Evolutionary conservation across 2,888 invertebrate species (phyloP), one percentile per base, ranked within the genome.

Genomic region (Unio delphinus): DNA sequence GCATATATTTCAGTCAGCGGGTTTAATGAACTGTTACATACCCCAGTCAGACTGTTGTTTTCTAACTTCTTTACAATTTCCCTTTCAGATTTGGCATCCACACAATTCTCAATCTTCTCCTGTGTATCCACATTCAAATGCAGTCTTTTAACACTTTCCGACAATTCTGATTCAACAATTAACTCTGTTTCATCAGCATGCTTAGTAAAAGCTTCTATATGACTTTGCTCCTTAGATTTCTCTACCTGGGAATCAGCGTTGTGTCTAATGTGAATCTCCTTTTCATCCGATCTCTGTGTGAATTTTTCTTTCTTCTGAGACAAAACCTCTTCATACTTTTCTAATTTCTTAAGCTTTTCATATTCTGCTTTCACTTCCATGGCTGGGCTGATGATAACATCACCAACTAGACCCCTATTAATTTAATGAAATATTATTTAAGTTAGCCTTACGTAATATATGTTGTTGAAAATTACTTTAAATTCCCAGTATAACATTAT

Each of bases 401-500:
- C 83, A 61, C 79, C 79, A n/a, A 84, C 86, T 45, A 79, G 30
- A 17, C 70, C 68, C 0, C 83, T 80, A 20, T 84, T 84, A 74
- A 28, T 73, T 70, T 23, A 59, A 30, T 55, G 34, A 64, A 64
- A 64, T 54, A 23, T 64, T 20, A 11, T 11, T 45, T 45, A 45
- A 45, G 8, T 45, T 45, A 45, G 45, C 45, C 3, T 11, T 45
- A 3, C 8, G 1, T 45, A 45, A 45, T 45, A 11, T 45, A 45
- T 45, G 45, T 4, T 45, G 45, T 4, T 45, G 8, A 45, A 45
- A 45, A 45, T 45, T 11, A 1, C 11, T 45, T 45, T 45, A 45
- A 45, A 45, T 45, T 45, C 45, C 45, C 11, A 8, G 11, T 45
- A 11, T 45, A 45, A 45, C 45, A 45, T 45, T 11, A 45, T 45